Evolutionary conservation across 2,113 vertebrate species (phyloP), one percentile per base, ranked within the genome.

Genomic region (Heterochromis multidens): DNA sequence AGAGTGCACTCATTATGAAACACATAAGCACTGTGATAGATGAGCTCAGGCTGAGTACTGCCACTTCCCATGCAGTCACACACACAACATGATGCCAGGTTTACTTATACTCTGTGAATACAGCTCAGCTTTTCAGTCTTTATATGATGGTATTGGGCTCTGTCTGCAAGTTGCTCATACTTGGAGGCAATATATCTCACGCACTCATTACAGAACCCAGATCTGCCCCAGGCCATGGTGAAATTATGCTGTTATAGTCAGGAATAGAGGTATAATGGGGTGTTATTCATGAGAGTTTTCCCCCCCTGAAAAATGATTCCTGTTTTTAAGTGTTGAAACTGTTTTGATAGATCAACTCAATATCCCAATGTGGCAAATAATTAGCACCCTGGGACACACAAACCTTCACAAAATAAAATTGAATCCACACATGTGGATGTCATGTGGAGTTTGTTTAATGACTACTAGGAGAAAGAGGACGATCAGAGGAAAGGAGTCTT

Each of bases 231-330:
- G 83, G 91, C 78, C 61, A 79, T 21, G 5, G 52, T 72, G 43
- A 43, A 90, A 83, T 81, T 81, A 80, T 79, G 25, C 40, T 67
- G 21, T 63, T 88, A 92, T 79, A 77, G 81, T 27, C 67, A 70
- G 59, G 82, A 77, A 81, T 70, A 80, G 14, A 63, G 79, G 23
- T 70, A 19, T 87, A 86, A 84, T 80, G 49, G 33, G 43, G 1
- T 77, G 35, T 81, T 82, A 72, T 86, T 46, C 46, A 31, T 77
- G 33, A 67, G 10, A 76, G 13, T n/a, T 79, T 25, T 58, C 17
- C 46, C 4, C n/a, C 5, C 59, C 67, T 70, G 12, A 70, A 65
- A 70, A 86, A 61, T 23, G 0, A 43, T 40, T 23, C 7, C 13
- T 37, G 37, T 43, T 57, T 80, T 85, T 82, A 37, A 43, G 8